phyloP scores from a whole-genome alignment of 2,888 invertebrate species.

The Eutolmus rufibarbis region DNA sequence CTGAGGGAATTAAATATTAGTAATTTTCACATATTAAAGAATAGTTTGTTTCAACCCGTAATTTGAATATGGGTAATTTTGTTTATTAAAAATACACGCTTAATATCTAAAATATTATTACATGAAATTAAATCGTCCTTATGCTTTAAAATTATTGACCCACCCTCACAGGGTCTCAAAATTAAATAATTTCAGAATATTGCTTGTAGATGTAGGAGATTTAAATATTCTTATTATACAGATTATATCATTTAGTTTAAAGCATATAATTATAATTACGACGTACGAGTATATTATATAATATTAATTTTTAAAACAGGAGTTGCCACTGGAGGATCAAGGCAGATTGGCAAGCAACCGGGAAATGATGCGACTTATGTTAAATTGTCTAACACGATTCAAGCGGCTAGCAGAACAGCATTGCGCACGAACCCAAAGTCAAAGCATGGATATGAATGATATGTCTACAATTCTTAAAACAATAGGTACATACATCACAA shows the following conservation, averaged over 20 bases:
- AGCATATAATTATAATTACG: background rate
- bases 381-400: constrained; percentile 50
- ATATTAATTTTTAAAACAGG: constrained; percentile 34
- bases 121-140: no score
- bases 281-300: background rate
- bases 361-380: constrained; percentile 51
- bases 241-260: background rate
- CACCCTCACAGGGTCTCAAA: no score
- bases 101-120: no score
- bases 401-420: constrained; percentile 50
- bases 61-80: no score
- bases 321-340: constrained; percentile 51
- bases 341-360: constrained; percentile 50
- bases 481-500: constrained; percentile 44
- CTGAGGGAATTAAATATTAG: no score
- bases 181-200: no score
- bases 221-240: no score
- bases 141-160: no score
- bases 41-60: no score
- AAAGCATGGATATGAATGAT: constrained; percentile 50
- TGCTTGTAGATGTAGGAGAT: no score
- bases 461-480: constrained; percentile 50
- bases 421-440: constrained; percentile 48
- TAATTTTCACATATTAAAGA: no score
- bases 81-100: no score